Evolutionary conservation across 2,113 vertebrate species (phyloP), one percentile per base, ranked within the genome.

Genomic region (Motacilla alba): DNA sequence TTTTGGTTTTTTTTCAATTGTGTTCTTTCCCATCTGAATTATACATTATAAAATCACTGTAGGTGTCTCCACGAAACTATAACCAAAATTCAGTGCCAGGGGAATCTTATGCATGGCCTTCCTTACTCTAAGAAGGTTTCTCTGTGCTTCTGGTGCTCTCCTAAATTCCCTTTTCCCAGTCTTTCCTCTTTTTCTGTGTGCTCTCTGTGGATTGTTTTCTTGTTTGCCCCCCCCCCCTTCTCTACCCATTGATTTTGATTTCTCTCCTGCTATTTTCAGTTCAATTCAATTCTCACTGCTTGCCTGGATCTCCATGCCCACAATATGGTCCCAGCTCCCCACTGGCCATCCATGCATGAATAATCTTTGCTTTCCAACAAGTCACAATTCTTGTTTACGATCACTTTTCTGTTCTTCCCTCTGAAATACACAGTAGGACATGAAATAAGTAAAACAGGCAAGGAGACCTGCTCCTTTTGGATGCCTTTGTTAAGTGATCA

Each of bases 281-380:
- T 64, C 26, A 43, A 0, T 76, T 87, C 60, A 58, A 8, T 67
- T 94, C 30, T 93, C 43, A 13, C 23, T 49, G 17, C 53, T 55
- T 84, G 39, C 15, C 23, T 56, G 6, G 14, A 6, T 81, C 23
- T 50, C 43, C 4, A 9, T 43, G 21, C 11, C 53, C 8, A 4
- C 0, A 0, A 4, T 28, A 39, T 26, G 13, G 2, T 44, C 41
- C 39, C 44, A 69, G 47, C 10, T 66, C 15, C 33, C 18, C 10
- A 10, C 16, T 41, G 50, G 56, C 52, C 43, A 67, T 53, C 31
- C 23, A 15, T 2, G 2, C 35, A 10, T 7, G 23, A 44, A 9
- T 39, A 31, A 30, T 17, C 18, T 77, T 87, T 81, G 30, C 28
- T 75, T 35, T 80, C 33, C 8, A 6, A 7, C 7, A 52, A 2